phyloP scores from a whole-genome alignment of 2,113 vertebrate species.

The Apteryx mantelli region DNA sequence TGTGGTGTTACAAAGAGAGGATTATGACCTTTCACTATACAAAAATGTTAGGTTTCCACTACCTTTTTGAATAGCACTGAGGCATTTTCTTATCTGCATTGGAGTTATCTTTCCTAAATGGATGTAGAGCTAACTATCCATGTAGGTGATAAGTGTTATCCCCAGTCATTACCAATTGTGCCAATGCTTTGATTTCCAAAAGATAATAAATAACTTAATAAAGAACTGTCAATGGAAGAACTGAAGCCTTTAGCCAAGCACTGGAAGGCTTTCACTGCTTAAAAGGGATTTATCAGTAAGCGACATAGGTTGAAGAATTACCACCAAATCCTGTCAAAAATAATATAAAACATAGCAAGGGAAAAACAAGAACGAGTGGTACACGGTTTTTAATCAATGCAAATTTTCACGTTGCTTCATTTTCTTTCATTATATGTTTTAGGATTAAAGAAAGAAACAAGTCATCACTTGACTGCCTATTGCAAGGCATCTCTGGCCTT shows the following conservation, averaged over 20 bases:
- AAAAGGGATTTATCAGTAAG: conserved; percentile 61
- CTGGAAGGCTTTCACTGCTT: conserved; percentile 48
- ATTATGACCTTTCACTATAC: conserved; percentile 60
- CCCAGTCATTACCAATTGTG: conserved; percentile 60
- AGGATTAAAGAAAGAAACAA: conserved; percentile 69
- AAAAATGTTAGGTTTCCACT: conserved; percentile 59
- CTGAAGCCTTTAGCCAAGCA: conserved; percentile 12
- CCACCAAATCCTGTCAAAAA: conserved; percentile 24
- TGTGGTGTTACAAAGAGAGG: conserved; percentile 26
- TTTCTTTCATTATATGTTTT: conserved; percentile 60
- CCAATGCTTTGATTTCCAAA: conserved; percentile 60
- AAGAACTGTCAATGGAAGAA: conserved; percentile 17
- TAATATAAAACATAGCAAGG: conserved; percentile 17
- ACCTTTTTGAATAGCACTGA: conserved; percentile 33
- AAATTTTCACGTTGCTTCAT: conserved; percentile 59
- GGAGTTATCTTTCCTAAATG: conserved; percentile 58
- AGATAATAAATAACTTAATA: conserved; percentile 67
- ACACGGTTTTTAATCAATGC: conserved; percentile 31
- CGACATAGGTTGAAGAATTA: conserved; percentile 57
- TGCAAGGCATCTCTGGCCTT: conserved; percentile 69
- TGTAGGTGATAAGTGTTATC: conserved; percentile 62
- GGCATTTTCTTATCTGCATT: conserved; percentile 16
- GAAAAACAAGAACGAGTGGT: background rate
- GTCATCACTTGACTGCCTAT: conserved; percentile 66
- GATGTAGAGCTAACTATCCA: conserved; percentile 47